Base-by-base conservation (phyloP, 2,888 invertebrate species). In the Zhuqinia jingwanae region DNA sequence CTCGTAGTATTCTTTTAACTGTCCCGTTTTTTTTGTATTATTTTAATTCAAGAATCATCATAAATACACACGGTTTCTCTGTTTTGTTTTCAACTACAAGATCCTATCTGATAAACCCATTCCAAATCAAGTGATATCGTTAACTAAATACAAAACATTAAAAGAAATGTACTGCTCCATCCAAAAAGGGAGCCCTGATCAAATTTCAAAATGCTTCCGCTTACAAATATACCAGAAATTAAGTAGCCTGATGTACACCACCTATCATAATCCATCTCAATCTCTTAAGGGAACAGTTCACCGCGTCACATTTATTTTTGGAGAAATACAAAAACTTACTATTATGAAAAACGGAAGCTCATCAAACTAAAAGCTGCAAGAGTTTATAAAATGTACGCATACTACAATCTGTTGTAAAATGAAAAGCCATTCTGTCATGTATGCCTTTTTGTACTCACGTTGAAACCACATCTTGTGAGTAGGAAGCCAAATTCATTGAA, bases 271-370 rank as follows among this genome's bases (percentile, higher is more conserved):
- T 22, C 50, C 13, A 13, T 50, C 30, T 76, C 15, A 22, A 3
- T 45, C 42, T 45, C 60, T 36, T 20, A 50, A 68, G 13, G 5
- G 22, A 36, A n/a, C n/a, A n/a, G n/a, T n/a, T n/a, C n/a, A n/a
- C n/a, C n/a, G n/a, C n/a, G n/a, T n/a, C 63, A 50, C 6, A 50
- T 2, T 15, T 50, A n/a, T 65, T n/a, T n/a, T n/a, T n/a, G n/a
- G n/a, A 22, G 58, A 78, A 17, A 60, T 53, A 17, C n/a, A 42
- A 17, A 47, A 65, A 63, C 36, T 58, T 65, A 80, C 42, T 68
- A 58, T 81, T 82, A 82, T 82, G 60, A 76, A 83, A 76, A 84
- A 77, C 84, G 84, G 84, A 84, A 84, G 84, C n/a, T n/a, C n/a
- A n/a, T n/a, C n/a, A 2, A 27, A 65, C 53, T 2, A 36, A 27